Base-by-base conservation (phyloP, 1,140 invertebrate species). In the Ganaspis sp. region DNA sequence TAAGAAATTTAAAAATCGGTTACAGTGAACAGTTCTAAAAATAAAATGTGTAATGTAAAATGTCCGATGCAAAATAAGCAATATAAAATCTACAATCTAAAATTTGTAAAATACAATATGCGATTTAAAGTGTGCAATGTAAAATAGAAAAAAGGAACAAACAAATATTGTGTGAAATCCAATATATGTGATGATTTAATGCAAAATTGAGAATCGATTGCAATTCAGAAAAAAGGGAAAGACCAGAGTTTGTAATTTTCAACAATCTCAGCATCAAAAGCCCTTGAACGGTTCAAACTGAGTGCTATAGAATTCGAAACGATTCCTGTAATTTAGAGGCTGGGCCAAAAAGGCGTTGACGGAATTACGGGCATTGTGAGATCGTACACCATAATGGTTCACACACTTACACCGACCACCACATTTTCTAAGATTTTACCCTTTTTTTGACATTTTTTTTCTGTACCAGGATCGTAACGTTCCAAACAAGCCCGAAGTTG, bases 311-410 rank as follows among this genome's bases (percentile, higher is more conserved):
- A 34, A 64, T 64, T 64, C 58, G 58, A 34, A 64, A 26, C 23
- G 26, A 64, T 64, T 64, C 58, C 58, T 64, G 26, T 64, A 34
- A 64, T 64, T 64, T 64, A 64, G 58, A 64, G 58, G 21, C 23
- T n/a, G 58, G 26, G 21, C 58, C 58, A 64, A 34, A 49, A 54
- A 64, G 23, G 58, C 58, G 58, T 29, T 64, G 58, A 64, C 58
- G 58, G 23, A 64, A 64, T 64, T 64, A 64, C 58, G 58, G 26
- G 23, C 26, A 34, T 64, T 64, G 23, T 64, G 54, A 64, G 54
- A 64, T 64, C 21, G 54, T 19, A 64, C 21, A 4, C 6, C 21
- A 64, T 64, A 29, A 26, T 64, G 11, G 3, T 15, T 34, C 12
- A n/a, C 15, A 64, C 26, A 64, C 58, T 29, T 29, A 64, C 58